Conservation (phyloP, 1,140 invertebrate species). For the Heliconius hewitsoni region DNA sequence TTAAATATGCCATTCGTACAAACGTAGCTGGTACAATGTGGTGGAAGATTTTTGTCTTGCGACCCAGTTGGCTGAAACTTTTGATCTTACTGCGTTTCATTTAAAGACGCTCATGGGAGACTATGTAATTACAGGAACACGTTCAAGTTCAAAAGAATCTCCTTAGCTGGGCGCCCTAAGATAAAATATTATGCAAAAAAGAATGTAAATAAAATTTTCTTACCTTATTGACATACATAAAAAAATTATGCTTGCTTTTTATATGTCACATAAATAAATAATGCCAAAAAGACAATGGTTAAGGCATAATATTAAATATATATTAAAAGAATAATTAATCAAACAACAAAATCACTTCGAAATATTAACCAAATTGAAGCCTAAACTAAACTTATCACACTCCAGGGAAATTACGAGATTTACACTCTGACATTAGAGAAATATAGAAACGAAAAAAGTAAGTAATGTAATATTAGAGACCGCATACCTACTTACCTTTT, state of each 20-base stretch:
- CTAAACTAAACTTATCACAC: constrained; percentile 18
- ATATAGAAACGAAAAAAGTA: constrained; percentile 10
- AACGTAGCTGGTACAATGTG: constrained; percentile 18
- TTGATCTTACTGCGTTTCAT: constrained; percentile 18
- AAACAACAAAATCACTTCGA: not conserved
- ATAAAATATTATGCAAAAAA: not conserved
- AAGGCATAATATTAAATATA: not conserved
- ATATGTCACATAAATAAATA: no score
- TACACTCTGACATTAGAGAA: constrained; percentile 17
- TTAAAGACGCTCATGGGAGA: not conserved
- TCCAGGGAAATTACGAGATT: constrained; percentile 29
- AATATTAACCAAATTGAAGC: constrained; percentile 12
- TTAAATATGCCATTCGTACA: not conserved
- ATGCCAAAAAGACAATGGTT: not conserved
- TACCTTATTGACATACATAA: not conserved
- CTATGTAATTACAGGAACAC: constrained; percentile 23
- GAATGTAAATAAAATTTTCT: not conserved
- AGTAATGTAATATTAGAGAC: constrained; percentile 10
- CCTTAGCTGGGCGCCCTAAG: not conserved
- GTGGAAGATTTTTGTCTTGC: constrained; percentile 24
- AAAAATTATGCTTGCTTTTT: no score
- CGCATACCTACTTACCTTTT: constrained; percentile 1
- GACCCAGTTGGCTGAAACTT: constrained; percentile 21
- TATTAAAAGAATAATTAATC: not conserved
- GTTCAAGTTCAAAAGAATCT: constrained; percentile 5